Conservation (phyloP, 2,888 invertebrate genomes). For the Entomobrya proxima region DNA sequence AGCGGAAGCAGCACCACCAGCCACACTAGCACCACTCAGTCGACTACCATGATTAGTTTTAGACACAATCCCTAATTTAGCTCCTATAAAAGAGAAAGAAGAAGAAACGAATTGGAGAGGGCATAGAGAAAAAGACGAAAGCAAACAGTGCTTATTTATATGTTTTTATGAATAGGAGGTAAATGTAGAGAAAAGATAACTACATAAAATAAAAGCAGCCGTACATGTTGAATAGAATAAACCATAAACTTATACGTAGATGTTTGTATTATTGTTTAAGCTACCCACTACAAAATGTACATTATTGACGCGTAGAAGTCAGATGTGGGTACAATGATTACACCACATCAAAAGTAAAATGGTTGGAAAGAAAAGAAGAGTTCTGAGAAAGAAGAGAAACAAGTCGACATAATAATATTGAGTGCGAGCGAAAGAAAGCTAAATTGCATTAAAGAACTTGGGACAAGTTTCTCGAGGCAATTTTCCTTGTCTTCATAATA, state of each 20-base stretch:
- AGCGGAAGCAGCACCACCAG: conserved; percentile 56
- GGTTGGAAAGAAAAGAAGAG: conserved; percentile 42
- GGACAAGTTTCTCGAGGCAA: conserved; percentile 57
- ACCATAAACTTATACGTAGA: too few species aligned
- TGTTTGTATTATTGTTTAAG: too few species aligned
- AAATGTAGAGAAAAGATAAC: conserved; percentile 13
- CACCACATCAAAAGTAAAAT: conserved; percentile 31
- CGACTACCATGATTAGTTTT: conserved; percentile 65
- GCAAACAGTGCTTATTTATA: conserved; percentile 1
- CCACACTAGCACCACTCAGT: conserved; percentile 45
- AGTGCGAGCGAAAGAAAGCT: conserved; percentile 41
- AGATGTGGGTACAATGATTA: too few species aligned
- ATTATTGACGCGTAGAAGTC: too few species aligned
- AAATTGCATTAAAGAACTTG: conserved; percentile 66
- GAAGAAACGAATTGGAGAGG: conserved; percentile 5
- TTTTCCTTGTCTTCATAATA: conserved; percentile 58
- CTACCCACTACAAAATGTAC: too few species aligned
- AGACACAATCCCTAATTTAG: conserved; percentile 71
- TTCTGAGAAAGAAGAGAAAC: conserved; percentile 44
- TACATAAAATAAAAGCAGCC: conserved; percentile 11
- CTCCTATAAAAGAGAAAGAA: conserved; percentile 63
- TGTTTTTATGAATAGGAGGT: conserved; percentile 28
- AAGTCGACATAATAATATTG: conserved; percentile 38
- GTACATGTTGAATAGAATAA: conserved; percentile 18
- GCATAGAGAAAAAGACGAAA: conserved; percentile 7